These are phyloP conservation scores for Argyresthia goedartella DNA, from an alignment of 2,888 invertebrate species.

Conservation along the genomic window DNA sequence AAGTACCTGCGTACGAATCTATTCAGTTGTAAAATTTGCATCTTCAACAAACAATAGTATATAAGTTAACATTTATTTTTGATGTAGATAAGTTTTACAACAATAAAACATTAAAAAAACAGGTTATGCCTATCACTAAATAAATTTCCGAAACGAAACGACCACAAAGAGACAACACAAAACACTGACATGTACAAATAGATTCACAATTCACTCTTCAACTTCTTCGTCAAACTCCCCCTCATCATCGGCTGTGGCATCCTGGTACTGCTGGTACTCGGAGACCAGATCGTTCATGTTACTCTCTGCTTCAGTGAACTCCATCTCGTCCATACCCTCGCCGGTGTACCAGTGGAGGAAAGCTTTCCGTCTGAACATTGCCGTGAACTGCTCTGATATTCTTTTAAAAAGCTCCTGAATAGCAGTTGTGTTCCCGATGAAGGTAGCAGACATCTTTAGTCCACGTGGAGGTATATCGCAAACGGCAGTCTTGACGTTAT, in stretches of 20 bases:
- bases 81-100: no score
- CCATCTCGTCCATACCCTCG: conserved; percentile 94
- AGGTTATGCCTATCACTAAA: no score
- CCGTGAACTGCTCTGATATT: conserved; percentile 87
- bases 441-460: conserved; percentile 89
- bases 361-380: conserved; percentile 96
- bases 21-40: no score
- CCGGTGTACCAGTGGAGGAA: conserved; percentile 97
- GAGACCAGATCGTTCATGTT: conserved; percentile 83
- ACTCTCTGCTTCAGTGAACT: conserved; percentile 91
- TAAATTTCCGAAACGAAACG: no score
- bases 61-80: no score
- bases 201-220: conserved; percentile 38
- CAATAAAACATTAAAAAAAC: no score
- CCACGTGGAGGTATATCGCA: conserved; percentile 83
- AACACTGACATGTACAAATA: neutral
- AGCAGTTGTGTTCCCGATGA: conserved; percentile 89
- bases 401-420: conserved; percentile 90
- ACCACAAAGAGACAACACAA: neutral
- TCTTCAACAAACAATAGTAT: no score
- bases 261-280: conserved; percentile 84
- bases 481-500: conserved; percentile 83
- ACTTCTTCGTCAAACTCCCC: conserved; percentile 69
- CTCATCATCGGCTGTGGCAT: conserved; percentile 69
- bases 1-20: no score